Percentiles rank a stretch among this genome's conserved stretches.
phyloP scores from a whole-genome alignment of 2,113 vertebrate genomes.

The Capra hircus region DNA sequence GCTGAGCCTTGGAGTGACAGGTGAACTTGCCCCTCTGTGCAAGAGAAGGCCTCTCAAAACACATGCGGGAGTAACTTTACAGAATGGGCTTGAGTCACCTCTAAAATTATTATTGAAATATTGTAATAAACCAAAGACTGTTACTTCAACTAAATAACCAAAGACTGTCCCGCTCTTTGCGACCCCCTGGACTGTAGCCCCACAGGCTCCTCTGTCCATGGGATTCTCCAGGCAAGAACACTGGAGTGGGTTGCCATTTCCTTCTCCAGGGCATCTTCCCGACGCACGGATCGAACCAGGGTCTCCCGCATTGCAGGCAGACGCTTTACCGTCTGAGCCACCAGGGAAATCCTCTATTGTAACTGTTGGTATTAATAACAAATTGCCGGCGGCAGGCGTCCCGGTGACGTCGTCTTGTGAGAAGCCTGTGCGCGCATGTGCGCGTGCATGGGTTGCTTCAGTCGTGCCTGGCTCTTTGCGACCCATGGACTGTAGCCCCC shows the following conservation, averaged over 20 bases:
- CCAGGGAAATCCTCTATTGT: no score
- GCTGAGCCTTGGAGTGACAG: neutral
- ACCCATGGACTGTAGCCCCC: neutral
- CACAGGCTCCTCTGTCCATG: neutral
- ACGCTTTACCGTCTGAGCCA: no score
- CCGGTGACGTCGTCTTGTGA: no score
- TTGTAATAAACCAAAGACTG: neutral
- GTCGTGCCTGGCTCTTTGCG: no score
- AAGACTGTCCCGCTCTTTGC: neutral
- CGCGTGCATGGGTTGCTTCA: no score
- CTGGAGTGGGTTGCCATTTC: neutral
- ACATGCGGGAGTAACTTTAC: neutral
- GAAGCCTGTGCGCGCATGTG: accelerated
- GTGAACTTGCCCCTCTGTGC: neutral
- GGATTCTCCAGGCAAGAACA: neutral
- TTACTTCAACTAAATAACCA: neutral
- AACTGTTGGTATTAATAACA: no score
- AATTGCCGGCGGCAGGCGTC: no score
- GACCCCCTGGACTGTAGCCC: neutral
- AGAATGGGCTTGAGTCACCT: neutral
- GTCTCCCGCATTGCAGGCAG: no score
- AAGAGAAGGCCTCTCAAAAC: neutral
- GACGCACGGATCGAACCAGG: neutral
- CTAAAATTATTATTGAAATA: neutral
- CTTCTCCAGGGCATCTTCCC: neutral